These are phyloP conservation scores for Pycnomerus fuliginosus DNA, from an alignment of 2,888 invertebrate species.

Conservation along the genomic window DNA sequence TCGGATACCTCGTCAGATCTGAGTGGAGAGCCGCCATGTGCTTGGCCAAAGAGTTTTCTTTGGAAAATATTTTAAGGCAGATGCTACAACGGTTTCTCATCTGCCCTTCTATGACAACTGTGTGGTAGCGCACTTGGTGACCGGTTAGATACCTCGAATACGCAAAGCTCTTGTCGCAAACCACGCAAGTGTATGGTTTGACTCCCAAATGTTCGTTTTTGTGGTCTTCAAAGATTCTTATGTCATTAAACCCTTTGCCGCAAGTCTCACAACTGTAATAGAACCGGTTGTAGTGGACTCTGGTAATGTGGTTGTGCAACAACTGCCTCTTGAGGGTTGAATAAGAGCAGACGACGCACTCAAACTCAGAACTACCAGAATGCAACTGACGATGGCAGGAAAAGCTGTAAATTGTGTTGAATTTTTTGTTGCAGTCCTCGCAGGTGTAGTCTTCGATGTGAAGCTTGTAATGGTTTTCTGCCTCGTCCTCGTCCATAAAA, in stretches of 20 bases:
- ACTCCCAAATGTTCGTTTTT: constrained; percentile 51
- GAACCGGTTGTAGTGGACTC: constrained; percentile 56
- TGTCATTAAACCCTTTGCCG: constrained; percentile 55
- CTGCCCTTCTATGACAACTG: constrained; percentile 49
- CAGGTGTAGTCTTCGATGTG: constrained; percentile 42
- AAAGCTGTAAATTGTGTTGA: constrained; percentile 42
- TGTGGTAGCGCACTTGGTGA: constrained; percentile 45
- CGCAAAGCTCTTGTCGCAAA: constrained; percentile 52
- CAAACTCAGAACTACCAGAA: constrained; percentile 32
- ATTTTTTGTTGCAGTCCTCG: constrained; percentile 40
- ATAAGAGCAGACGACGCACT: constrained; percentile 41
- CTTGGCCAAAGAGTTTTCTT: constrained; percentile 48
- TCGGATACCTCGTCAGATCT: constrained; percentile 27
- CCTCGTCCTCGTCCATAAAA: constrained; percentile 14
- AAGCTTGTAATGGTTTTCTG: constrained; percentile 16
- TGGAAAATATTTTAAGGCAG: constrained; percentile 44
- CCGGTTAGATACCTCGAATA: constrained; percentile 41
- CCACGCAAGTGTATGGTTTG: constrained; percentile 50
- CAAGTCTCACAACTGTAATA: constrained; percentile 54
- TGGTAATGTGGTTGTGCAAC: constrained; percentile 58
- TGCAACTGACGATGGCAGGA: constrained; percentile 44
- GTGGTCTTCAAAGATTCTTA: constrained; percentile 52
- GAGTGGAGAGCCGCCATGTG: constrained; percentile 51
- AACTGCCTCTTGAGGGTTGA: constrained; percentile 36
- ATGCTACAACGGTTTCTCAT: constrained; percentile 48